These are phyloP conservation scores for Epinephelus lanceolatus DNA, from an alignment of 2,113 vertebrate species.

Conservation along the genomic window DNA sequence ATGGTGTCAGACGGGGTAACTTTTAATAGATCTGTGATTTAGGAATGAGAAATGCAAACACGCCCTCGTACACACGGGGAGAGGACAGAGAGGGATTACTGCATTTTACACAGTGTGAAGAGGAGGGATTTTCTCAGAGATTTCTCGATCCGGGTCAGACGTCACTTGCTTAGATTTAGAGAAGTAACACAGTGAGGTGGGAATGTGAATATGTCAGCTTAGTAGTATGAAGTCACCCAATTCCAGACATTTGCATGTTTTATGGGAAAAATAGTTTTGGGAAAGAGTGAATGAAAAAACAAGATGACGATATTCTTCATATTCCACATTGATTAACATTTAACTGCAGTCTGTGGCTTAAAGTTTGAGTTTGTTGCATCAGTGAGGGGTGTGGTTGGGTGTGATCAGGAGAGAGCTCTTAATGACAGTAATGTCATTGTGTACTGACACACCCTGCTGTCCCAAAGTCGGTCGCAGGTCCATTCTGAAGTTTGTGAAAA, in stretches of 20 bases:
- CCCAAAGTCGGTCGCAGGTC: no score
- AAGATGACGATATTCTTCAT: background rate
- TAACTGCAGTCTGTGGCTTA: background rate
- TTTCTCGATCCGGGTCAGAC: conserved; percentile 22
- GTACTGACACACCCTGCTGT: no score
- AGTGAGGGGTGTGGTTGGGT: no score
- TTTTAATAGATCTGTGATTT: conserved; percentile 70
- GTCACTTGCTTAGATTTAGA: background rate
- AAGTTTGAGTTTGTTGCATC: background rate
- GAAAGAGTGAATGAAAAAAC: background rate
- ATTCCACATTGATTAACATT: background rate
- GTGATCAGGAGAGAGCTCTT: no score
- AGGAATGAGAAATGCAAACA: conserved; percentile 72
- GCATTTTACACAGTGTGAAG: conserved; percentile 17
- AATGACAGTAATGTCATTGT: no score
- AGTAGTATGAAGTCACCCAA: background rate
- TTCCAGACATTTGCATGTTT: background rate
- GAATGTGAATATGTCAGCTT: conserved; percentile 3
- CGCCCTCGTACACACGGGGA: conserved; percentile 8
- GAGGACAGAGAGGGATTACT: background rate
- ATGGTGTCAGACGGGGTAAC: conserved; percentile 63
- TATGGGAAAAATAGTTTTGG: background rate
- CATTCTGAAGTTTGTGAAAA: no score
- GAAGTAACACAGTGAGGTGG: background rate
- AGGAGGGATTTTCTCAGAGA: conserved; percentile 49